Base-by-base conservation (phyloP, 64 coral and sea anemone genomes). In the Stichodactyla mertensii region DNA sequence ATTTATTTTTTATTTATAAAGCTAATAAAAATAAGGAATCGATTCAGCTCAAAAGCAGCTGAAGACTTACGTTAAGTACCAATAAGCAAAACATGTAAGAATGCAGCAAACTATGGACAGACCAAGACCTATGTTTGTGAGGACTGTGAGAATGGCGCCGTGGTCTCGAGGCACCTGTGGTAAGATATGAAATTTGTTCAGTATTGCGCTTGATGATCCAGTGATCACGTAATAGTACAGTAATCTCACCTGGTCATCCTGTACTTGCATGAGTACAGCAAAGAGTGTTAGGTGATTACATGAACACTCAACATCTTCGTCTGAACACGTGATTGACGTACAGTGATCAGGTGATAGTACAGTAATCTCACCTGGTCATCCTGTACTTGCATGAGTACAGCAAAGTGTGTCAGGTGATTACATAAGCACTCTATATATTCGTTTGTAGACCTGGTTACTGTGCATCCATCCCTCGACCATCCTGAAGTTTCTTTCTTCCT, bases 331-430 rank as follows among this genome's bases (percentile, higher is more conserved):
- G 77, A 57, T 57, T 16, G 0, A 16, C 13, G 11, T 36, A 79
- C 56, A 10, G 58, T 61, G 10, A 61, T 61, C 58, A 61, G 11
- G 58, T 61, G 20, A 67, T 6, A 67, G 0, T 69, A 22, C 64
- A 6, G n/a, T 69, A 22, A 5, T 22, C 64, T 69, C 4, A 69
- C 79, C 79, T 81, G 16, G 0, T 81, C 16, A 24, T 81, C 28
- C 54, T 24, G 70, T 61, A 86, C 67, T 57, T 79, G 89, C 64
- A 90, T 78, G 0, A 86, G 89, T 54, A 90, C 70, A 15, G 83
- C 89, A 54, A 90, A 90, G 77, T 86, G 67, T 55, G 83, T 90
- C 89, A 90, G 77, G 54, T 90, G 89, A 86, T 86, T 90, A 52
- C 89, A 90, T 81, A 24, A 85, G 56, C 89, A 90, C 16, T 52